These are phyloP conservation scores for Electrophaes corylata DNA, from an alignment of 2,888 invertebrate species.

Conservation along the genomic window DNA sequence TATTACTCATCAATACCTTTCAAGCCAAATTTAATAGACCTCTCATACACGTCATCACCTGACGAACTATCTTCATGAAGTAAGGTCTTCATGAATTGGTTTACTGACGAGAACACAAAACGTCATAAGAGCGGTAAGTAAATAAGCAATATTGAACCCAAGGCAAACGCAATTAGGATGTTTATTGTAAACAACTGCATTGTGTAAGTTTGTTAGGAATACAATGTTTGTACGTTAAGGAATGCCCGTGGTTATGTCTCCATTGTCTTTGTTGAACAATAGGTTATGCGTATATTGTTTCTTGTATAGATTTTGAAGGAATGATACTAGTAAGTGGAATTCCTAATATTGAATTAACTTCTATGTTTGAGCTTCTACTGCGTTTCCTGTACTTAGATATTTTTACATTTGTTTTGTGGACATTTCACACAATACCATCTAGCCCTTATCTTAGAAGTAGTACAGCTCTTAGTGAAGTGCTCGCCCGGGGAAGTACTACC, in stretches of 20 bases:
- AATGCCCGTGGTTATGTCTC: constrained; percentile 60
- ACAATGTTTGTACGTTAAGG: constrained; percentile 63
- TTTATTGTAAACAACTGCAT: constrained; percentile 49
- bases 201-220: constrained; percentile 60
- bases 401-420: not conserved
- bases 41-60: constrained; percentile 1
- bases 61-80: not conserved
- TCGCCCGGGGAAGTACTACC: too few species aligned
- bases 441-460: too few species aligned
- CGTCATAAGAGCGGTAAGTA: constrained; percentile 10
- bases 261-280: constrained; percentile 64
- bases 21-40: constrained; percentile 35
- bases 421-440: too few species aligned
- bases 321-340: constrained; percentile 25
- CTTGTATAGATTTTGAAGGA: constrained; percentile 32
- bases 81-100: constrained; percentile 25
- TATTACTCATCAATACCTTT: constrained; percentile 47
- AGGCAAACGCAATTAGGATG: constrained; percentile 43
- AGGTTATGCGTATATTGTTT: constrained; percentile 42
- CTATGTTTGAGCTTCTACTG: not conserved
- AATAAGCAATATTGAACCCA: constrained; percentile 43
- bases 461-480: too few species aligned
- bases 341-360: constrained; percentile 6
- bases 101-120: constrained; percentile 12
- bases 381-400: not conserved